Conservation (phyloP, 1,140 invertebrate species). For the Microplitis mediator region DNA sequence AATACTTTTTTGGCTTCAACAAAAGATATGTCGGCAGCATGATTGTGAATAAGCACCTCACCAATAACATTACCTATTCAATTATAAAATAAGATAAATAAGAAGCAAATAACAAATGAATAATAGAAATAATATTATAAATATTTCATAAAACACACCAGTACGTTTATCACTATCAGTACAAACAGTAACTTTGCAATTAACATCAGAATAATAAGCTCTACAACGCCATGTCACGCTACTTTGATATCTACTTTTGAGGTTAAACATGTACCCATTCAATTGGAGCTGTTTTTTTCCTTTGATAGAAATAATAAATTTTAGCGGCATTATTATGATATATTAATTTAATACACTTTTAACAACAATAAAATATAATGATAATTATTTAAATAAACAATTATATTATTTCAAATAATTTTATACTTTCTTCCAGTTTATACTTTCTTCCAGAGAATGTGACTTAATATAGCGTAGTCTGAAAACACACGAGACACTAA, state of each 20-base stretch:
- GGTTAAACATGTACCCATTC: neutral
- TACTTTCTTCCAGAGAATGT: too few relatives aligned
- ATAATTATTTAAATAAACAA: too few relatives aligned
- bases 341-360: neutral
- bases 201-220: neutral
- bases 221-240: neutral
- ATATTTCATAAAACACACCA: too few relatives aligned
- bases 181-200: too few relatives aligned
- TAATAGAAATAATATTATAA: too few relatives aligned
- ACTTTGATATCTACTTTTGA: neutral
- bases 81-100: neutral
- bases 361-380: too few relatives aligned
- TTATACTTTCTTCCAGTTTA: too few relatives aligned
- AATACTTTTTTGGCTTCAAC: neutral
- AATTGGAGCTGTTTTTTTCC: neutral
- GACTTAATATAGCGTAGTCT: too few relatives aligned
- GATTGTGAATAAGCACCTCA: neutral
- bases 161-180: too few relatives aligned
- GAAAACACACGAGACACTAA: too few relatives aligned
- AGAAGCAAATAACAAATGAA: too few relatives aligned
- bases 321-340: neutral
- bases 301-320: neutral
- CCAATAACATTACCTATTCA: neutral
- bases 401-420: too few relatives aligned
- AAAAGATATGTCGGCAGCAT: neutral